Evolutionary conservation across 2,888 invertebrate species (phyloP).

Genomic region (Philereme vetulata): DNA sequence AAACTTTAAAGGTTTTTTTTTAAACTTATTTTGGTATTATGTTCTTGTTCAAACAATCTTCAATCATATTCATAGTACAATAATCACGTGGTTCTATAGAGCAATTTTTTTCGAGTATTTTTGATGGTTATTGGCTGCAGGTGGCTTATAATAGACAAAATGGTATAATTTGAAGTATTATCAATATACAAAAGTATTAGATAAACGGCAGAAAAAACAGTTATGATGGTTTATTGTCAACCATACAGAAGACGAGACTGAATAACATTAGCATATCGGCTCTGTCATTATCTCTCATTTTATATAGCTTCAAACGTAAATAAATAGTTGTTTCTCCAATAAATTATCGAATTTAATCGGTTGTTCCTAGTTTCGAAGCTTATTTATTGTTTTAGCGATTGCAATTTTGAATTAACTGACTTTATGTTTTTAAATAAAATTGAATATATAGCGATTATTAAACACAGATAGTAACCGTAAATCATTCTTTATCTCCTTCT

Average conservation of each 20-base stretch:
- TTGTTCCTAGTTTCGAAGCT: conserved; percentile 18
- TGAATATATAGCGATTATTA: too few relatives aligned
- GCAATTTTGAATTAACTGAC: too few relatives aligned
- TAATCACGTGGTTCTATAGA: too few relatives aligned
- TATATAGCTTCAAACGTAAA: conserved; percentile 26
- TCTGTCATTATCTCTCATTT: conserved; percentile 28
- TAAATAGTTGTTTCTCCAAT: conserved; percentile 17
- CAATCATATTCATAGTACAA: too few relatives aligned
- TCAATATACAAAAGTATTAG: conserved; percentile 29
- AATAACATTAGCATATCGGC: conserved; percentile 51
- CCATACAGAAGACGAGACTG: conserved; percentile 43
- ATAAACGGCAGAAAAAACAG: conserved; percentile 40
- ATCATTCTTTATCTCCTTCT: too few relatives aligned
- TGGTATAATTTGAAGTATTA: conserved; percentile 7
- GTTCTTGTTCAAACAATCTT: too few relatives aligned
- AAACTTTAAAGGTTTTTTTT: too few relatives aligned
- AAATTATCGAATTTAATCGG: conserved; percentile 25
- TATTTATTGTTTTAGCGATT: conserved; percentile 25
- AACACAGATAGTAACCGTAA: too few relatives aligned
- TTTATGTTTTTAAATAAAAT: too few relatives aligned
- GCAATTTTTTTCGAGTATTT: too few relatives aligned
- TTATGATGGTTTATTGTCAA: conserved; percentile 54
- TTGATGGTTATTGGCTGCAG: background rate
- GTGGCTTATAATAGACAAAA: conserved; percentile 4
- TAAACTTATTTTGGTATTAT: too few relatives aligned